phyloP scores from a whole-genome alignment of 2,113 vertebrate genomes.

The Fregata magnificens region DNA sequence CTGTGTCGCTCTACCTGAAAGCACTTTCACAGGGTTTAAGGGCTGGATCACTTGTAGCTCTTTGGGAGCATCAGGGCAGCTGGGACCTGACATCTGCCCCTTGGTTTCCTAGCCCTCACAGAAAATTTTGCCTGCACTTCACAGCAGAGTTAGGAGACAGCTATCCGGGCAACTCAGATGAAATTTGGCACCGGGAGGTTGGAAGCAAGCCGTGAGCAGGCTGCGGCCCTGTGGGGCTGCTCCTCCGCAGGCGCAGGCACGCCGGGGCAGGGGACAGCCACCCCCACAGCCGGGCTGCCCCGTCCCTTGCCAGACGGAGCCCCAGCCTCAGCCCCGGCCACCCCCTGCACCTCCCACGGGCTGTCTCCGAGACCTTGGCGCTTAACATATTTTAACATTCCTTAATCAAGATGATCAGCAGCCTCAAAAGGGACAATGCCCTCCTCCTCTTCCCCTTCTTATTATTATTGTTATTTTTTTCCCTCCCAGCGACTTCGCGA shows the following conservation, averaged over 20 bases:
- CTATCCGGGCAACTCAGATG: rapidly evolving
- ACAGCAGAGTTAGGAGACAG: neutral
- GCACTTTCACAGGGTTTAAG: neutral
- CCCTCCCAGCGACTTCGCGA: neutral
- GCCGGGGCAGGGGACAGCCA: neutral
- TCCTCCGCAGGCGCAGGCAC: rapidly evolving
- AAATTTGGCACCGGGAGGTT: rapidly evolving
- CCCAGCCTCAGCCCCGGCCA: neutral
- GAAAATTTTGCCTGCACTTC: neutral
- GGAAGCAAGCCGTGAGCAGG: neutral
- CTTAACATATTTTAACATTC: neutral
- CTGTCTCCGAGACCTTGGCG: neutral
- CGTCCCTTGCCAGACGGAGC: neutral
- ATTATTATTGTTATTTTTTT: neutral
- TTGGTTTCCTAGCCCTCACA: neutral
- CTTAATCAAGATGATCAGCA: constrained; percentile 15
- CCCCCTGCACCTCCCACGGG: neutral
- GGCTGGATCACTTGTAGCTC: neutral
- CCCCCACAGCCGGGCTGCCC: too few relatives aligned
- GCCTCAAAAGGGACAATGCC: neutral
- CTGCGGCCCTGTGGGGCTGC: too few relatives aligned
- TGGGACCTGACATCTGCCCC: neutral
- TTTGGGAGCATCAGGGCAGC: neutral
- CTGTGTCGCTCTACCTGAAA: neutral
- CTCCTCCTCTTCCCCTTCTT: neutral